Base-by-base conservation (phyloP, 1,140 invertebrate genomes). In the Heliconius hermathena region DNA sequence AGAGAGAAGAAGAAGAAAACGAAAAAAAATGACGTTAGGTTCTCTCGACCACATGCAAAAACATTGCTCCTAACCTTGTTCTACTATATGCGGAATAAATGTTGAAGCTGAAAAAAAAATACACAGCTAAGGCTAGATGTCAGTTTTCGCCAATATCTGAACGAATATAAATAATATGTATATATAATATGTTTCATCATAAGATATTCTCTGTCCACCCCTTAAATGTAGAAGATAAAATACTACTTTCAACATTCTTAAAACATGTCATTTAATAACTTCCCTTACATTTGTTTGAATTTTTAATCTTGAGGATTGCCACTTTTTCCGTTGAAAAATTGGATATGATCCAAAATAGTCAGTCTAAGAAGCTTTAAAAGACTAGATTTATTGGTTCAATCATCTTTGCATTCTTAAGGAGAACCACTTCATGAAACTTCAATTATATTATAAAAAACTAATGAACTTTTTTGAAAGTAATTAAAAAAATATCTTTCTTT, bases 301-400 rank as follows among this genome's bases (percentile, higher is more conserved):
- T 66, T 26, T 66, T 66, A 66, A 66, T 66, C 60, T 66, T 66
- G 11, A 26, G 60, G 11, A 66, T 66, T 26, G 60, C 60, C 60
- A 66, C 22, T 66, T 26, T 66, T 66, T 26, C 60, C 26, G 26
- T 3, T 66, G 60, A 66, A 66, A 66, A 26, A 66, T 66, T 66
- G 60, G 60, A 66, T 29, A 16, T 26, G 60, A 66, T 66, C 60
- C 60, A 66, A 66, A 66, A 8, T 66, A 66, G n/a, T 66, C 60
- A 29, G 60, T 66, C 60, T 66, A 66, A 66, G 60, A 66, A 66
- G 60, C 60, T 66, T 66, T 66, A 66, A 66, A 66, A 66, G 60
- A 66, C 60, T 66, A 29, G 60, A 66, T 66, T 66, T 66, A 66
- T 66, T 26, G 22, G 60, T 29, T 4, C 60, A 66, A 66, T 66